These are phyloP conservation scores for Bellardia bayeri DNA, from an alignment of 2,888 invertebrate species.

Conservation along the genomic window DNA sequence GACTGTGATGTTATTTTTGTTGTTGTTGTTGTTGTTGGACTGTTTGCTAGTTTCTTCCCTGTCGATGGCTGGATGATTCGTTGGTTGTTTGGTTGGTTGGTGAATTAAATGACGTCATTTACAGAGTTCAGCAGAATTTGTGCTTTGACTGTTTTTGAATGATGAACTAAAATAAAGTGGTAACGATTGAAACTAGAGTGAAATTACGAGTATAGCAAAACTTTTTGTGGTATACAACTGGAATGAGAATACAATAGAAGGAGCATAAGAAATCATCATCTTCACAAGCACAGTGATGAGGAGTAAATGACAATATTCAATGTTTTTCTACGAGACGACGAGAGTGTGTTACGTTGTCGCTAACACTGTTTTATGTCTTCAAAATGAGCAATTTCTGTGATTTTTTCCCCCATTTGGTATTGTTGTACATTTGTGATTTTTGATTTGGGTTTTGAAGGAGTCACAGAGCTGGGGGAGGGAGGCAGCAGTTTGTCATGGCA, in stretches of 20 bases:
- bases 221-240: slow-evolving; percentile 27
- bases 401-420: slow-evolving; percentile 61
- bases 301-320: slow-evolving; percentile 69
- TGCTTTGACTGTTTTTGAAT: slow-evolving; percentile 72
- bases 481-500: slow-evolving; percentile 57
- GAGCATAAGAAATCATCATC: slow-evolving; percentile 44
- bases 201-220: slow-evolving; percentile 50
- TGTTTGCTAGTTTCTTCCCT: slow-evolving; percentile 25
- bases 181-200: slow-evolving; percentile 70
- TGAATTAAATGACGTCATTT: slow-evolving; percentile 72
- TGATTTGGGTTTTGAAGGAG: slow-evolving; percentile 61
- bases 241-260: slow-evolving; percentile 22
- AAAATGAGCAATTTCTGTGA: slow-evolving; percentile 72
- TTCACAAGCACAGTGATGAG: slow-evolving; percentile 39
- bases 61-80: slow-evolving; percentile 42
- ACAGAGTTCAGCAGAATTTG: slow-evolving; percentile 63
- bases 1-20: slow-evolving; percentile 71
- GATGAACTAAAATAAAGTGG: slow-evolving; percentile 73
- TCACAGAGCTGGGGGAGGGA: neutral
- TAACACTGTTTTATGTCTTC: slow-evolving; percentile 69
- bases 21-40: neutral
- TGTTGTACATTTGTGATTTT: slow-evolving; percentile 66
- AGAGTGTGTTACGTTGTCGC: slow-evolving; percentile 56
- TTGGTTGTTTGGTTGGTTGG: slow-evolving; percentile 58
- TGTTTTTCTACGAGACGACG: slow-evolving; percentile 22